phyloP scores from a whole-genome alignment of 37 sponge, comb jelly and placozoan species.

The Diacarnus erythraeanus region DNA sequence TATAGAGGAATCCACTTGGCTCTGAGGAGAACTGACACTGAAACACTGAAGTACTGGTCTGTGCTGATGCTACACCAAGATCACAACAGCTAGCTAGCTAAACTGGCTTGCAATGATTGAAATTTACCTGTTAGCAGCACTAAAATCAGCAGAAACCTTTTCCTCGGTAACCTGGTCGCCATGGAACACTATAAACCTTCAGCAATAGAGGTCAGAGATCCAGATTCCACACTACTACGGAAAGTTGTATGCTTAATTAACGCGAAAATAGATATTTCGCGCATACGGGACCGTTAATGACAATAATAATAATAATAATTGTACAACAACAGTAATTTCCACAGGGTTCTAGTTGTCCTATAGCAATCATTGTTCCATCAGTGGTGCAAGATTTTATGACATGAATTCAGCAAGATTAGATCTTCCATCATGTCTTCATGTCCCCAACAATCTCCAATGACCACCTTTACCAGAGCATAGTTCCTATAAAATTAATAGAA shows the following conservation, averaged over 20 bases:
- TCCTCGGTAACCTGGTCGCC: neutral
- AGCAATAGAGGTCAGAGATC: neutral
- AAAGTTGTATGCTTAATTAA: neutral
- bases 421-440: conserved; percentile 9
- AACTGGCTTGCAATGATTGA: neutral
- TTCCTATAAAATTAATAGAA: conserved; percentile 34
- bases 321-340: too few species aligned
- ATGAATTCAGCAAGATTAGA: too few species aligned
- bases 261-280: too few species aligned
- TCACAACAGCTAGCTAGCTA: neutral
- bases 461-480: conserved; percentile 57
- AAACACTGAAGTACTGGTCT: neutral
- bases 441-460: conserved; percentile 59
- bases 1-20: neutral
- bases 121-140: neutral
- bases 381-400: too few species aligned
- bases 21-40: neutral
- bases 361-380: neutral
- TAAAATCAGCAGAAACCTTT: neutral
- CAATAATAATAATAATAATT: too few species aligned
- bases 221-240: neutral
- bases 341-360: neutral
- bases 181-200: too few species aligned
- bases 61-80: too few species aligned
- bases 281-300: too few species aligned